Evolutionary conservation across 2,888 invertebrate genomes (phyloP).

Genomic region (Ennomos quercinarius): DNA sequence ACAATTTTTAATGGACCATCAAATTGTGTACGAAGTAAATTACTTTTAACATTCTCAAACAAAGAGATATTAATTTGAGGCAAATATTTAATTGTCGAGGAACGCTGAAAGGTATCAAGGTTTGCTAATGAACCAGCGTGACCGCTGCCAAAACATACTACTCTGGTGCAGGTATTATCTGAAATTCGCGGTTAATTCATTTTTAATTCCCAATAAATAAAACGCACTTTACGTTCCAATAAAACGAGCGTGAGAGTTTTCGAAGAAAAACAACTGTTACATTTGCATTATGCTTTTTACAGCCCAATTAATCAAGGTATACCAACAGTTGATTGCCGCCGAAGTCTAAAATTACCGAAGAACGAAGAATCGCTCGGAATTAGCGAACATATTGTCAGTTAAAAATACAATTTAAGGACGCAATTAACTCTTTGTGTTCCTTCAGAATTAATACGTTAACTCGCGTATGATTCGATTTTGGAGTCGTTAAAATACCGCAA

Average conservation of each 20-base stretch:
- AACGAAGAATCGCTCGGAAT: slow-evolving; percentile 42
- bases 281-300: slow-evolving; percentile 69
- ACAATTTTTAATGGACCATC: background rate
- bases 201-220: slow-evolving; percentile 73
- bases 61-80: slow-evolving; percentile 27
- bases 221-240: slow-evolving; percentile 70
- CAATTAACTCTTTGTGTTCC: slow-evolving; percentile 75
- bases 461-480: slow-evolving; percentile 60
- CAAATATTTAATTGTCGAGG: slow-evolving; percentile 28
- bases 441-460: slow-evolving; percentile 72
- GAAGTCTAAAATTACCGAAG: slow-evolving; percentile 61
- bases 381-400: slow-evolving; percentile 68
- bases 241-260: slow-evolving; percentile 57
- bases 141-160: slow-evolving; percentile 32
- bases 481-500: slow-evolving; percentile 72
- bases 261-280: slow-evolving; percentile 61
- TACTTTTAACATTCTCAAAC: slow-evolving; percentile 30
- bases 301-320: slow-evolving; percentile 66
- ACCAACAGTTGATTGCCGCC: slow-evolving; percentile 55
- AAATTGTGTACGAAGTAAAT: slow-evolving; percentile 1
- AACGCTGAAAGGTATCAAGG: slow-evolving; percentile 26
- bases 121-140: slow-evolving; percentile 29
- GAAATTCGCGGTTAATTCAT: slow-evolving; percentile 49
- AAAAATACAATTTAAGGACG: slow-evolving; percentile 78
- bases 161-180: slow-evolving; percentile 24